Evolutionary conservation across 2,888 invertebrate genomes (phyloP).

Genomic region (Meiosimyza decipiens): DNA sequence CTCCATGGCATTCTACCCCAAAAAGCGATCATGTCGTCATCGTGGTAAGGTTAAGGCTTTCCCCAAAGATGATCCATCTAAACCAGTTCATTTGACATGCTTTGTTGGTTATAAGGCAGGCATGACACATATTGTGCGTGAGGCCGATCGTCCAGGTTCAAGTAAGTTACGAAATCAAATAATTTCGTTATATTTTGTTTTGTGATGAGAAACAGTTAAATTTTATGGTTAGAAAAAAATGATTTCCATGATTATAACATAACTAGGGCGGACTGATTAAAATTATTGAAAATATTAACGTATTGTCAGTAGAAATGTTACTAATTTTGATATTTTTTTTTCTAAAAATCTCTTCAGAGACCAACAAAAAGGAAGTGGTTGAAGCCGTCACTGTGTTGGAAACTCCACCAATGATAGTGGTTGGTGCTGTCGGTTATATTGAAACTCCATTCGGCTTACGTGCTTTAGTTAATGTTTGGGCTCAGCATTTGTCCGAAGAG

Average conservation of each 20-base stretch:
- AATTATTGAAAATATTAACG: background rate
- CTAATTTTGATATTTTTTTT: background rate
- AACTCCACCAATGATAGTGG: constrained; percentile 97
- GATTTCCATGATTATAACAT: constrained; percentile 62
- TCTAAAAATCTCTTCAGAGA: constrained; percentile 73
- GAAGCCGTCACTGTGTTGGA: constrained; percentile 99
- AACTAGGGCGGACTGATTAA: constrained; percentile 69
- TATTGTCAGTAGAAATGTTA: too few relatives aligned
- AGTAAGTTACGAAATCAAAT: constrained; percentile 75
- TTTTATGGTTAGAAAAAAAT: constrained; percentile 65
- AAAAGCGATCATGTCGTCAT: constrained; percentile 95
- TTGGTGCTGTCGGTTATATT: constrained; percentile 98
- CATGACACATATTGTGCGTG: constrained; percentile 99
- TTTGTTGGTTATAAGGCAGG: constrained; percentile 99
- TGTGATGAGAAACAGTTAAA: constrained; percentile 62
- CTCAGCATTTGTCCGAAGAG: constrained; percentile 98
- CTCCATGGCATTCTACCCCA: constrained; percentile 99
- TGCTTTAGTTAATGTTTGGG: constrained; percentile 96
- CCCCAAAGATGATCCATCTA: constrained; percentile 96
- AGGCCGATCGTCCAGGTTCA: constrained; percentile 98
- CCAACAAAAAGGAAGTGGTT: constrained; percentile 99
- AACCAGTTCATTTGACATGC: constrained; percentile 97
- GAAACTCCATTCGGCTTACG: constrained; percentile 98
- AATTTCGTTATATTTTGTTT: constrained; percentile 1
- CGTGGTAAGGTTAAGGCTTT: constrained; percentile 99